Percentiles rank a stretch among this genome's conserved stretches.
Conservation (phyloP, 1,140 invertebrate species). For the Idris sp. region DNA sequence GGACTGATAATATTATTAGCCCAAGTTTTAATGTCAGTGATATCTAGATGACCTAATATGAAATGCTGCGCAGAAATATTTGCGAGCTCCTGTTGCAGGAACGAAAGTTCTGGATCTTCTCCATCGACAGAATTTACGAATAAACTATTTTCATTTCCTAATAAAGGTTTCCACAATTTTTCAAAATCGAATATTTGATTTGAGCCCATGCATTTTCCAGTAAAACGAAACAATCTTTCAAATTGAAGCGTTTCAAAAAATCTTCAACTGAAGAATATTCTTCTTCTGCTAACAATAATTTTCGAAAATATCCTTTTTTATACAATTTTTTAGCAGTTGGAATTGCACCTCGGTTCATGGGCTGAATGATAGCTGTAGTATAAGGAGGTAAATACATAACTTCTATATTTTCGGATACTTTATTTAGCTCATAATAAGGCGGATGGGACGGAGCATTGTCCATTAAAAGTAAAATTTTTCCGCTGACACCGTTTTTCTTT, state of each 20-base stretch:
- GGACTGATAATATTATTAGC: no score
- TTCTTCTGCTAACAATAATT: conserved; percentile 10
- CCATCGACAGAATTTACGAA: background rate
- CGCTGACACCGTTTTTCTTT: background rate
- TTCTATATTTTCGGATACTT: conserved; percentile 23
- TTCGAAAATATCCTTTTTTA: conserved; percentile 19
- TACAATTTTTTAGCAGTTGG: conserved; percentile 9
- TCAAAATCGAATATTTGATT: background rate
- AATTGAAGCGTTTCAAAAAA: conserved; percentile 11
- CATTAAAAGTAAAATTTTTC: conserved; percentile 22
- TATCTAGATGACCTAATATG: no score
- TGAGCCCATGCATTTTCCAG: conserved; percentile 7
- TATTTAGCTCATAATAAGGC: conserved; percentile 5
- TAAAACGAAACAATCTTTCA: conserved; percentile 9
- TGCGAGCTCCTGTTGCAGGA: no score
- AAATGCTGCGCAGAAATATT: no score
- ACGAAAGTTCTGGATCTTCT: background rate
- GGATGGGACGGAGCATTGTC: conserved; percentile 30
- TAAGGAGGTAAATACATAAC: conserved; percentile 29
- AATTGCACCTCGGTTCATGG: conserved; percentile 22
- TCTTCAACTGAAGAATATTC: conserved; percentile 5
- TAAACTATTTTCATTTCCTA: conserved; percentile 3
- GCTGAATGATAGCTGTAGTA: conserved; percentile 13
- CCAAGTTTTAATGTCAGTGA: background rate
- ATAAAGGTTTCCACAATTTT: conserved; percentile 13